Conservation (phyloP, 2,888 invertebrate species). For the Sepiola atlantica region DNA sequence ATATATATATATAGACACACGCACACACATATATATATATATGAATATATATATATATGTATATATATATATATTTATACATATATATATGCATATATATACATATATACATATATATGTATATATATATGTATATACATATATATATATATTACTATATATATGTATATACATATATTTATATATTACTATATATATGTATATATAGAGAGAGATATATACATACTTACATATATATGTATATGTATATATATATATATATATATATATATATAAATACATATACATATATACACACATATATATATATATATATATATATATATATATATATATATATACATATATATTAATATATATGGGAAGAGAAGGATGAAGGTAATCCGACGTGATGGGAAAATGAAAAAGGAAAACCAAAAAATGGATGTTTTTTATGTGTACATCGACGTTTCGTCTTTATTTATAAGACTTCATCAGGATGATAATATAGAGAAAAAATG, state of each 20-base stretch:
- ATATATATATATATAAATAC: not conserved
- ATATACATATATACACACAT: not conserved
- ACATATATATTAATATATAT: not conserved
- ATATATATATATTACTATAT: too few species aligned
- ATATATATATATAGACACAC: not conserved
- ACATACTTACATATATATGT: not conserved
- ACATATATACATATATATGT: not conserved
- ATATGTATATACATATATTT: too few species aligned
- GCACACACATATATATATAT: not conserved
- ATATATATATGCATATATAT: not conserved
- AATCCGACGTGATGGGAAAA: too few species aligned
- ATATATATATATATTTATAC: not conserved
- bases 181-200: too few species aligned
- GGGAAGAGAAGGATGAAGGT: not conserved
- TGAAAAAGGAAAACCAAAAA: too few species aligned
- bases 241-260: not conserved
- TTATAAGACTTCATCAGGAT: too few species aligned
- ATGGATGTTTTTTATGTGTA: too few species aligned
- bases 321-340: slow-evolving; percentile 32
- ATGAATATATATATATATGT: not conserved
- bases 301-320: slow-evolving; percentile 32
- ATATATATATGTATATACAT: not conserved
- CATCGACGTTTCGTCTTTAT: too few species aligned
- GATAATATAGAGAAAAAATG: too few species aligned
- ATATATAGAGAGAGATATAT: not conserved